Evolutionary conservation across 2,113 vertebrate species (phyloP).

Genomic region (Gymnobelideus leadbeateri): DNA sequence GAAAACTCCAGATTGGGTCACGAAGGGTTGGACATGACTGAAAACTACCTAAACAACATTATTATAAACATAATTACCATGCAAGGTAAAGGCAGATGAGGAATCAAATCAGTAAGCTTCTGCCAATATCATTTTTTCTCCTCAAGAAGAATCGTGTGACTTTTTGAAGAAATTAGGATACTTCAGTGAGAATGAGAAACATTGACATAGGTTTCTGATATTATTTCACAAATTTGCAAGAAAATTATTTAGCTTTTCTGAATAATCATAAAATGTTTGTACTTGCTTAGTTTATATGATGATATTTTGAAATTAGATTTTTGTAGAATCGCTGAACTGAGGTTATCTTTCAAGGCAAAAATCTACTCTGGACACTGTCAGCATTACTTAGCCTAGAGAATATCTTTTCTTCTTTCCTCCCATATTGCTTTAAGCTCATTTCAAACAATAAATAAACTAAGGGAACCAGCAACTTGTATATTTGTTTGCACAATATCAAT

Average conservation of each 20-base stretch:
- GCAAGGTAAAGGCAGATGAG: neutral
- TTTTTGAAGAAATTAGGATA: constrained; percentile 2
- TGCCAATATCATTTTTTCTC: constrained; percentile 9
- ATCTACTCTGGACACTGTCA: neutral
- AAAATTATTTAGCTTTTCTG: constrained; percentile 11
- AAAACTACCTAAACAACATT: neutral
- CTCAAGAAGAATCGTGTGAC: neutral
- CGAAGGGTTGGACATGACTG: too few species aligned
- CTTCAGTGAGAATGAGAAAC: constrained; percentile 19
- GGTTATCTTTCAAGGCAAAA: neutral
- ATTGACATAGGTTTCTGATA: neutral
- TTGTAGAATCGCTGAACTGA: neutral
- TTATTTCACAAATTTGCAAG: constrained; percentile 59
- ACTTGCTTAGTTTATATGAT: constrained; percentile 29
- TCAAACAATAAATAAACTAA: neutral
- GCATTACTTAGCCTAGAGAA: neutral
- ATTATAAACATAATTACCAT: neutral
- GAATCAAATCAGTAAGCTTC: neutral
- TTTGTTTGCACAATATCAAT: neutral
- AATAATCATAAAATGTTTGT: constrained; percentile 37
- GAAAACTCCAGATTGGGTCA: too few species aligned
- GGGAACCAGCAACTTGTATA: neutral
- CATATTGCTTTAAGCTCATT: neutral
- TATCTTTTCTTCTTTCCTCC: too few species aligned
- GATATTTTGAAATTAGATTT: constrained; percentile 29